Evolutionary conservation across 2,797 vertebrate species (phyloP), one percentile per base, ranked within the genome.

Genomic region (Spea hammondii): DNA sequence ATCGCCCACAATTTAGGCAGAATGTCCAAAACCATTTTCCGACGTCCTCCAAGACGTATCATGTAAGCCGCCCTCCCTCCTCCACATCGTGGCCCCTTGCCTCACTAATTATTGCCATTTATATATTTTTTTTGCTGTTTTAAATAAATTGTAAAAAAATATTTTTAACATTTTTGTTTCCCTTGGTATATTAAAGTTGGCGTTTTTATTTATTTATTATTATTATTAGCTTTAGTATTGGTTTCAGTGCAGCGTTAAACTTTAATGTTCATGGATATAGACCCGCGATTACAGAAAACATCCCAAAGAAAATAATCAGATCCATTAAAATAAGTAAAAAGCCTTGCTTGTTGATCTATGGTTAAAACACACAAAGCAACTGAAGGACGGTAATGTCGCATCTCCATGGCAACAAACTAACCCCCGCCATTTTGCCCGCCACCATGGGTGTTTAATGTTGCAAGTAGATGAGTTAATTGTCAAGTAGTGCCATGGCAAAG

Each of bases 121-220:
- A 72, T 65, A 78, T n/a, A 32, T 70, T 32, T 32, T 32, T 32
- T 32, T 32, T 66, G 65, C 47, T 13, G 44, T 48, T 72, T 59
- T 68, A 67, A 50, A 72, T 53, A 51, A 64, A 59, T 44, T 79
- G 78, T 74, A 79, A 79, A 77, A 66, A 78, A 79, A 73, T 73
- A 74, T 79, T 67, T 68, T 68, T 74, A 46, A 11, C 13, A 32
- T 59, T 59, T 5, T 59, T 59, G 5, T 59, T 59, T 44, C 32
- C 11, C 55, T 48, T 50, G 62, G 47, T 74, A 48, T 70, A 64
- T 47, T 70, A 79, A 55, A 79, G 62, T n/a, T 79, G 78, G 78
- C 66, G n/a, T 6, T 49, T 45, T 7, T 45, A 4, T 4, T 60
- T 6, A 14, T 45, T 46, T 32, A 32, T 0, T 51, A 54, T 73